These are phyloP conservation scores for Drosophila percnosoma DNA, from an alignment of 2,888 invertebrate genomes.

Conservation along the genomic window DNA sequence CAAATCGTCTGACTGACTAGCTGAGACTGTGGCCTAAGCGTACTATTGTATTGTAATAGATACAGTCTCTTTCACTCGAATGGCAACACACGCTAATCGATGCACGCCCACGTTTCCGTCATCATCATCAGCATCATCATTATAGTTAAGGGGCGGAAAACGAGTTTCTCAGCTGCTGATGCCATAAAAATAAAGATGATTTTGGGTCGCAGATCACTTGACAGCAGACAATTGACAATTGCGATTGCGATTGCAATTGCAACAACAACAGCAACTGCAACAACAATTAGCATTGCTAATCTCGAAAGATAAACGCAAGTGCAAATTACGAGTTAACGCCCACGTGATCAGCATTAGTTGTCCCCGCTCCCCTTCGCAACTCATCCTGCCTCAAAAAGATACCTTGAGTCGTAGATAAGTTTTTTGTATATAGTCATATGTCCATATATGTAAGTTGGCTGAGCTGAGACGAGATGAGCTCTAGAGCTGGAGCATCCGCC, in stretches of 20 bases:
- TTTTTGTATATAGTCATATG: conserved; percentile 58
- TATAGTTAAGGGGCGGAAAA: conserved; percentile 51
- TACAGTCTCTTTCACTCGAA: conserved; percentile 31
- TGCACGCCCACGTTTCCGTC: conserved; percentile 74
- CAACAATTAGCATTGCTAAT: conserved; percentile 77
- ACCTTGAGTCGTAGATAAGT: conserved; percentile 48
- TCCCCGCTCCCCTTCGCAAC: conserved; percentile 1
- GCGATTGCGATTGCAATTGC: conserved; percentile 32
- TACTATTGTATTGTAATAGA: conserved; percentile 62
- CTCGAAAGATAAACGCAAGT: conserved; percentile 50
- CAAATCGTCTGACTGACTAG: conserved; percentile 26
- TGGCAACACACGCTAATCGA: conserved; percentile 65
- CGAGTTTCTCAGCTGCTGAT: conserved; percentile 55
- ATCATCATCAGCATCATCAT: conserved; percentile 3
- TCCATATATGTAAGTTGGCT: conserved; percentile 64
- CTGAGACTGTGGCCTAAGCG: conserved; percentile 10
- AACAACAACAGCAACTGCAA: conserved; percentile 13
- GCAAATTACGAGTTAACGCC: conserved; percentile 46
- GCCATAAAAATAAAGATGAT: conserved; percentile 78
- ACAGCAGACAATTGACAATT: conserved; percentile 45
- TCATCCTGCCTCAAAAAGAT: conserved; percentile 18
- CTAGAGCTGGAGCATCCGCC: conserved; percentile 59
- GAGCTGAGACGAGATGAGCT: conserved; percentile 30
- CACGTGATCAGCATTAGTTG: conserved; percentile 37
- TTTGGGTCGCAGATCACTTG: conserved; percentile 69